Base-by-base conservation (phyloP, 1,140 invertebrate genomes). In the Drosophila kanapiae region DNA sequence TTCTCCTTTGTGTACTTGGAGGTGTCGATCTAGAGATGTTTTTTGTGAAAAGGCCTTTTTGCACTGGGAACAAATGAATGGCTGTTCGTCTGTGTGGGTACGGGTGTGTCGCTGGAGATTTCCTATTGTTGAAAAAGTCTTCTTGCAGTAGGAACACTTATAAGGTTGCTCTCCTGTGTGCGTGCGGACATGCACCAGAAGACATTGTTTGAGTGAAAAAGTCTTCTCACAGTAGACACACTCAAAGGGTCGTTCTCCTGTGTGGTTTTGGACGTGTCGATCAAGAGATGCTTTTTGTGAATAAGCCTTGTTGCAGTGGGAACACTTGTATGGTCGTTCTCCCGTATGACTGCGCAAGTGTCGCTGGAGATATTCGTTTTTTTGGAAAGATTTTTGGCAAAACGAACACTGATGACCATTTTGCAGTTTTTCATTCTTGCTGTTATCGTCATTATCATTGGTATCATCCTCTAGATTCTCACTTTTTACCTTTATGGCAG, bases 61-160 rank as follows among this genome's bases (percentile, higher is more conserved):
- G 33, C 51, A 54, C 16, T 37, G 16, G 16, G 33, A 23, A 14
- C 51, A 54, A 37, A 33, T 23, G 16, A 14, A 23, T 0, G 51
- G 51, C 6, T 33, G 51, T 23, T 54, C 51, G 3, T 33, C 51
- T 3, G 51, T 54, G 51, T 54, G 51, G 2, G 51, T 54, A 8
- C 51, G 33, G 9, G 37, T 14, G 23, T 54, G 51, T 13, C 37
- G 33, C 13, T 54, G 18, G 0, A 54, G 33, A 33, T 54, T 54
- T 37, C 51, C 51, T 1, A 23, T 23, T 23, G 38, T 56, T 0
- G 53, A 38, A 38, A 35, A 35, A 8, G 33, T 35, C 33, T 10
- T 35, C 7, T 35, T 7, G 33, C 33, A 35, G 7, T 35, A 35
- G 7, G 33, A 10, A 35, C 9, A 35, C 8, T 35, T 3, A 10